Conservation (phyloP, 2,113 vertebrate species). For the Scophthalmus maximus region DNA sequence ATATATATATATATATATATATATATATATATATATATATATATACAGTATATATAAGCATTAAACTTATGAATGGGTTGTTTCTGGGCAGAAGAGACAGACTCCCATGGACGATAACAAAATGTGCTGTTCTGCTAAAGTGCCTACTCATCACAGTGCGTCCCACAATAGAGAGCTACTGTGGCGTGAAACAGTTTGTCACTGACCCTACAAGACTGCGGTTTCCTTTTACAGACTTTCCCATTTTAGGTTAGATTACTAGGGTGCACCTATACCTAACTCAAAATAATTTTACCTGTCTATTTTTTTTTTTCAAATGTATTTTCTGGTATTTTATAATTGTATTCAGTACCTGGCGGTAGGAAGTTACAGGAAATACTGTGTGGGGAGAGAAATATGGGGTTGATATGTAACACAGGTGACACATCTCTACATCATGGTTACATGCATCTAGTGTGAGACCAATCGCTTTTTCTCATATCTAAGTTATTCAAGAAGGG, state of each 20-base stretch:
- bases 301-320: neutral
- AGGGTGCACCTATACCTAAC: neutral
- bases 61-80: constrained; percentile 35
- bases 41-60: neutral
- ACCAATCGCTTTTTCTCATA: neutral
- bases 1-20: no score
- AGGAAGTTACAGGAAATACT: neutral
- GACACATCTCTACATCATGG: neutral
- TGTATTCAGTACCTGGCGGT: neutral
- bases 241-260: constrained; percentile 34
- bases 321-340: neutral
- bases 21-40: no score
- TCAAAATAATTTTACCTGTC: constrained; percentile 13
- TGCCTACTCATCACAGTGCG: constrained; percentile 61
- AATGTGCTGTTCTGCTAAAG: constrained; percentile 71
- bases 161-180: constrained; percentile 64
- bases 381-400: neutral
- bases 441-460: neutral
- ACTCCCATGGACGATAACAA: constrained; percentile 71
- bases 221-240: constrained; percentile 61
- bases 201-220: constrained; percentile 67
- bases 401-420: neutral
- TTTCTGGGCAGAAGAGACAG: constrained; percentile 50
- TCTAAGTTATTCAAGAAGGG: neutral
- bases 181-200: constrained; percentile 70